A percentile compares a stretch with the other conserved stretches of the same genome.
Evolutionary conservation across 2,113 vertebrate species (phyloP).

Genomic region (Thunnus maccoyii): DNA sequence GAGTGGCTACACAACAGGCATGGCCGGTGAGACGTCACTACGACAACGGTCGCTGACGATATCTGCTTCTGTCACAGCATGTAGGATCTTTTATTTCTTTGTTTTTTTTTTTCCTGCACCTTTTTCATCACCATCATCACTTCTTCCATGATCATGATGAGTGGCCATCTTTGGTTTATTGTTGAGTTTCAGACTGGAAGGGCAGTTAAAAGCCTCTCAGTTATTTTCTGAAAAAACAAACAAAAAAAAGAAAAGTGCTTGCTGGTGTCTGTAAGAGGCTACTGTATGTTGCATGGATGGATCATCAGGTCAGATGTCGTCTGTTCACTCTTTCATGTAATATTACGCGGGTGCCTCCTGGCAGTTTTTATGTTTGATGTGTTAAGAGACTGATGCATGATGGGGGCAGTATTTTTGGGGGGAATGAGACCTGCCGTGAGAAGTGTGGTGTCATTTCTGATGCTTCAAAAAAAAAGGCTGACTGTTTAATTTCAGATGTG

Average conservation of each 20-base stretch:
- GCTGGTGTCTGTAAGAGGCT: slow-evolving; percentile 68
- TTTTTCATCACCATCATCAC: slow-evolving; percentile 70
- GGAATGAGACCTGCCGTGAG: slow-evolving; percentile 69
- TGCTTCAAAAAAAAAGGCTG: slow-evolving; percentile 40
- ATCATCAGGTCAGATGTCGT: slow-evolving; percentile 49
- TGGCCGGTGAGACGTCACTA: slow-evolving; percentile 62
- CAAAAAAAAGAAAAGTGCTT: slow-evolving; percentile 55
- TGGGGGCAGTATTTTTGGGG: slow-evolving; percentile 31
- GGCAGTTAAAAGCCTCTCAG: slow-evolving; percentile 55
- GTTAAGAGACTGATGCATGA: slow-evolving; percentile 72
- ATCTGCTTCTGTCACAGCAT: slow-evolving; percentile 78
- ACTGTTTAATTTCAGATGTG: slow-evolving; percentile 52
- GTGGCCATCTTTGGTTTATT: slow-evolving; percentile 65
- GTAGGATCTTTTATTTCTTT: slow-evolving; percentile 63
- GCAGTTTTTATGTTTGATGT: slow-evolving; percentile 49
- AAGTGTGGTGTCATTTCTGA: slow-evolving; percentile 70
- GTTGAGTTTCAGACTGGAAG: slow-evolving; percentile 60
- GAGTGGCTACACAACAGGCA: slow-evolving; percentile 76
- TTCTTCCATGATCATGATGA: slow-evolving; percentile 71
- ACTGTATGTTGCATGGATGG: slow-evolving; percentile 79
- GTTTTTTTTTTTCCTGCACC: slow-evolving; percentile 54
- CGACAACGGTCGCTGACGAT: slow-evolving; percentile 44
- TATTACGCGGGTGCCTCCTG: slow-evolving; percentile 29
- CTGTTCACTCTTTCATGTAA: slow-evolving; percentile 50
- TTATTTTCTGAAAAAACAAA: slow-evolving; percentile 49